Evolutionary conservation across 2,797 vertebrate species (phyloP).

Genomic region (Gouania willdenowi): DNA sequence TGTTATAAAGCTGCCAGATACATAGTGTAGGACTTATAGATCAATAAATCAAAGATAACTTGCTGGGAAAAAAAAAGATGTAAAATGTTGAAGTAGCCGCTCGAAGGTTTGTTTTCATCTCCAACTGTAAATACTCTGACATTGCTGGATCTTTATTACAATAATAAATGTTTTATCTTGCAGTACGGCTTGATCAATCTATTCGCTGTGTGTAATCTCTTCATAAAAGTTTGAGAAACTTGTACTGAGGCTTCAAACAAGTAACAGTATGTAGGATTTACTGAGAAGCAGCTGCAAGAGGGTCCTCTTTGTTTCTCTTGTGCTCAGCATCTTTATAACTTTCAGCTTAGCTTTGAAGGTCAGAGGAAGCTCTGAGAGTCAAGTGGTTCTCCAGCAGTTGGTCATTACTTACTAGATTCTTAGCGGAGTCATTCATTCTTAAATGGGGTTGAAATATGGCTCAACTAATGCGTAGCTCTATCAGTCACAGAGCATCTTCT

Average conservation of each 20-base stretch:
- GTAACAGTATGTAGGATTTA: too few species aligned
- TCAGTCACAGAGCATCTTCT: constrained; percentile 8
- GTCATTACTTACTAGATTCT: constrained; percentile 14
- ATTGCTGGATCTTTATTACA: too few species aligned
- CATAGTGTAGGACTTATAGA: too few species aligned
- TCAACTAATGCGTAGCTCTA: constrained; percentile 21
- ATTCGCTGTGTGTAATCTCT: too few species aligned
- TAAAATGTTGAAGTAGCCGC: too few species aligned
- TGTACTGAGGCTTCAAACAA: constrained; percentile 11
- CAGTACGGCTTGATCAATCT: too few species aligned
- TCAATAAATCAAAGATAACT: too few species aligned
- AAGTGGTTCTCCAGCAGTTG: constrained; percentile 25
- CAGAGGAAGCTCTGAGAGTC: constrained; percentile 10
- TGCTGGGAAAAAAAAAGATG: too few species aligned
- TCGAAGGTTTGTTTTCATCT: too few species aligned
- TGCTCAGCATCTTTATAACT: constrained; percentile 18
- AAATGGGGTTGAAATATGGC: constrained; percentile 11
- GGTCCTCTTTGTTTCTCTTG: constrained; percentile 18
- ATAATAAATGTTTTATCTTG: too few species aligned
- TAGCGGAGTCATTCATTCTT: constrained; percentile 6
- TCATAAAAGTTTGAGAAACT: neutral
- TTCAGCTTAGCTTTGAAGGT: constrained; percentile 17
- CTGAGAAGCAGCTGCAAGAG: constrained; percentile 10
- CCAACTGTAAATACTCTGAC: too few species aligned
- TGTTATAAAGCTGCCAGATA: too few species aligned